Evolutionary conservation across 37 sponge, comb jelly and placozoan species (phyloP).

Genomic region (Beroe ovata): DNA sequence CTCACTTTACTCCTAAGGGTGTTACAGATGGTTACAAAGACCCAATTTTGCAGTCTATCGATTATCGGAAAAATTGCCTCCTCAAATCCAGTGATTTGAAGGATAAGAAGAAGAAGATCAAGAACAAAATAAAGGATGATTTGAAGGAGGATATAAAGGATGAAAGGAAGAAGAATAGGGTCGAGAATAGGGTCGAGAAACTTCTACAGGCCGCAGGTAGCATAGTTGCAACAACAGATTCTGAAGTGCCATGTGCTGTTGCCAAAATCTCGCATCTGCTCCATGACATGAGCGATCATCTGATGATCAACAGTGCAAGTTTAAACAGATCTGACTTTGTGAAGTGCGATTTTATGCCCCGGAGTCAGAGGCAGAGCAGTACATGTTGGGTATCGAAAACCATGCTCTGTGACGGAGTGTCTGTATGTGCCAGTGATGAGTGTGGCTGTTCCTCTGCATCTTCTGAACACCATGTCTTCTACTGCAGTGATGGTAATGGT

Average conservation of each 20-base stretch:
- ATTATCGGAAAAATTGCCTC: neutral
- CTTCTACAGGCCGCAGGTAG: too few species aligned
- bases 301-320: neutral
- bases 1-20: too few species aligned
- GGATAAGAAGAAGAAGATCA: neutral
- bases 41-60: neutral
- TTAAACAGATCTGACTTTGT: neutral
- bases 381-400: neutral
- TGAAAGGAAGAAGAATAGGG: too few species aligned
- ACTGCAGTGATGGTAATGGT: conserved; percentile 5
- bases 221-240: too few species aligned
- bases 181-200: too few species aligned
- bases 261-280: neutral
- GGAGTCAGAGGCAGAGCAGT: neutral
- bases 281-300: neutral
- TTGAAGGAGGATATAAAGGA: too few species aligned
- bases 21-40: neutral
- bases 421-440: neutral
- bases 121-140: neutral
- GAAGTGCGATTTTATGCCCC: neutral
- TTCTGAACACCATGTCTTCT: neutral
- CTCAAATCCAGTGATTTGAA: neutral
- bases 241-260: neutral
- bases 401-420: neutral
- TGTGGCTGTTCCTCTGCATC: neutral